Evolutionary conservation across 2,888 invertebrate species (phyloP).

Genomic region (Bhutanitis thaidina): DNA sequence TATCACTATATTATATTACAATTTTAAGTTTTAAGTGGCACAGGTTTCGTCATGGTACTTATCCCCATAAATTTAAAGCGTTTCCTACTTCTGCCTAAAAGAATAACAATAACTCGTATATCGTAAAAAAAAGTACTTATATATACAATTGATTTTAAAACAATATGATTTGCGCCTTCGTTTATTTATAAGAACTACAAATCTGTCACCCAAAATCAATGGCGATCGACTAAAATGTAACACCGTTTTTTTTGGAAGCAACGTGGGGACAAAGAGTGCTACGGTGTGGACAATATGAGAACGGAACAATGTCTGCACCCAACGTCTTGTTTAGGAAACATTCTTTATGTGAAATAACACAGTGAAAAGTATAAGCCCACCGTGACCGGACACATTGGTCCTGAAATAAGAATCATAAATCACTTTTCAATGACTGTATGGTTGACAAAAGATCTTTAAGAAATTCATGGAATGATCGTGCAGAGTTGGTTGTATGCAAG

Average conservation of each 20-base stretch:
- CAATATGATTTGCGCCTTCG: constrained; percentile 28
- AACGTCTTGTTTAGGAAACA: constrained; percentile 71
- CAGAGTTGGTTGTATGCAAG: constrained; percentile 1
- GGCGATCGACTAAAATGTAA: constrained; percentile 44
- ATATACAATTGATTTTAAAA: constrained; percentile 24
- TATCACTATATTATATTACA: too few relatives aligned
- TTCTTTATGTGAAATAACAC: constrained; percentile 42
- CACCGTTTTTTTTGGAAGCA: constrained; percentile 35
- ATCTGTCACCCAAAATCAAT: constrained; percentile 53
- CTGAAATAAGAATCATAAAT: constrained; percentile 37
- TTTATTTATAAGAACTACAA: constrained; percentile 39
- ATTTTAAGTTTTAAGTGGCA: constrained; percentile 4
- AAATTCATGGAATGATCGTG: constrained; percentile 13
- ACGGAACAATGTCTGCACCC: constrained; percentile 46
- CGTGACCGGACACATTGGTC: constrained; percentile 45
- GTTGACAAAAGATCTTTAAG: constrained; percentile 17
- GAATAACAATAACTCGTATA: constrained; percentile 18
- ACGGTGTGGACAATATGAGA: constrained; percentile 33
- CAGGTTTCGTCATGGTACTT: neutral
- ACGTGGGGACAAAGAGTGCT: constrained; percentile 30
- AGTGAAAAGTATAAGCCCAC: constrained; percentile 56
- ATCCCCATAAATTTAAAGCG: constrained; percentile 20
- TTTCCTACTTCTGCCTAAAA: constrained; percentile 8
- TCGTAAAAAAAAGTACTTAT: constrained; percentile 26
- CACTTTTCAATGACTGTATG: constrained; percentile 31